These are phyloP conservation scores for Chaenogobius annularis DNA, from an alignment of 2,113 vertebrate genomes.

Conservation along the genomic window DNA sequence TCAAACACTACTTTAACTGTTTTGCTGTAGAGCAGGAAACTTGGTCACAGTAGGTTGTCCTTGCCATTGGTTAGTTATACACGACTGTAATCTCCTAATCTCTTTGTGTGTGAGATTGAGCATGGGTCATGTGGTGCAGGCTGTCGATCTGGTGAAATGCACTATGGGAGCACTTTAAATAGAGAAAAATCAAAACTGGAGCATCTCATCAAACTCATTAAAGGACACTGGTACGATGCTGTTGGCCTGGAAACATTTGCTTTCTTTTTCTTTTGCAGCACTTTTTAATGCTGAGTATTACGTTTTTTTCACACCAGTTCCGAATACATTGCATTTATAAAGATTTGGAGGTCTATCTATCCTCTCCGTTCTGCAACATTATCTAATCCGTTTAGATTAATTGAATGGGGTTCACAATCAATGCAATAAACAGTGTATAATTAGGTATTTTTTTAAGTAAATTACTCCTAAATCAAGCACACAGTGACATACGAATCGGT, in stretches of 20 bases:
- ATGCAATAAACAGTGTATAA: too few species aligned
- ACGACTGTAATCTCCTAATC: slow-evolving; percentile 74
- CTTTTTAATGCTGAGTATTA: background rate
- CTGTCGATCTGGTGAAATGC: slow-evolving; percentile 48
- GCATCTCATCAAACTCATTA: slow-evolving; percentile 17
- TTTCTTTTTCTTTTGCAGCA: background rate
- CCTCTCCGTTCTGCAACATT: too few species aligned
- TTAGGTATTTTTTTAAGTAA: background rate
- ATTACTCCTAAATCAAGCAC: background rate
- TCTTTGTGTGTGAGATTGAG: slow-evolving; percentile 10
- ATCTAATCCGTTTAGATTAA: too few species aligned
- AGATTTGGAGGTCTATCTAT: background rate
- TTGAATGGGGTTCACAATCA: too few species aligned
- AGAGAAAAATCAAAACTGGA: slow-evolving; percentile 39
- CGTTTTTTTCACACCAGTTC: background rate
- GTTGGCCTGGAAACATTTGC: background rate
- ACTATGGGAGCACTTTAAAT: slow-evolving; percentile 61
- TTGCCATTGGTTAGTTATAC: slow-evolving; percentile 51
- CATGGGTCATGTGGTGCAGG: slow-evolving; percentile 10
- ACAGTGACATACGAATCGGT: background rate
- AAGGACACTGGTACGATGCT: background rate
- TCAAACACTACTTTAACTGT: background rate
- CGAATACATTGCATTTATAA: background rate
- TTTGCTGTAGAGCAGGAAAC: slow-evolving; percentile 5
- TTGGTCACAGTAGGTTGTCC: slow-evolving; percentile 36